Evolutionary conservation across 2,113 vertebrate genomes (phyloP).

Genomic region (Semicossyphus pulcher): DNA sequence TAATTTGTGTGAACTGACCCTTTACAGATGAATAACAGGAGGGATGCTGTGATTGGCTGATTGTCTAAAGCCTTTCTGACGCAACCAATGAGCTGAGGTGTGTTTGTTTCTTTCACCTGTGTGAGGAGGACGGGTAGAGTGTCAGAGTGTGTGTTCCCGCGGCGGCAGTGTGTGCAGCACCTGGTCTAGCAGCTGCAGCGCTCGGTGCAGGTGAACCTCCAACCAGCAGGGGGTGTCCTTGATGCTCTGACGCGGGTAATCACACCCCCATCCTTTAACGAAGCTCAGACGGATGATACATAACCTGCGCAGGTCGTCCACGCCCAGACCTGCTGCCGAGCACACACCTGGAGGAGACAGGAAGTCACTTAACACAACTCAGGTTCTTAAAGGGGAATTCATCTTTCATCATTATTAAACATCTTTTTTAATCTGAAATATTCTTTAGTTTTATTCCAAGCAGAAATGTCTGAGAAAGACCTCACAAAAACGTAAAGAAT

Average conservation of each 20-base stretch:
- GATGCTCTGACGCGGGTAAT: conserved; percentile 86
- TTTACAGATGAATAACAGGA: conserved; percentile 16
- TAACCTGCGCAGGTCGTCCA: conserved; percentile 84
- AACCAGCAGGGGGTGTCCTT: conserved; percentile 89
- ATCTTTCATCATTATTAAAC: too few relatives aligned
- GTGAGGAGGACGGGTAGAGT: not conserved
- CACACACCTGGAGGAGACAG: conserved; percentile 34
- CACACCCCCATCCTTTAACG: conserved; percentile 89
- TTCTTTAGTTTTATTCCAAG: too few relatives aligned
- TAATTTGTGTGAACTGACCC: too few relatives aligned
- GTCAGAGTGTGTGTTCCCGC: conserved; percentile 68
- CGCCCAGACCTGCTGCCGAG: conserved; percentile 81
- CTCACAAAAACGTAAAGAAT: too few relatives aligned
- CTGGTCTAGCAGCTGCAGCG: conserved; percentile 87
- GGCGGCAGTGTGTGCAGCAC: conserved; percentile 86
- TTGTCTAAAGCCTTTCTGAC: conserved; percentile 27
- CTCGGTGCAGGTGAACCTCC: conserved; percentile 86
- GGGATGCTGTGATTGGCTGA: conserved; percentile 7
- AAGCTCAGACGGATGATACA: conserved; percentile 86
- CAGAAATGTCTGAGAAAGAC: too few relatives aligned
- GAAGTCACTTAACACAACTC: not conserved
- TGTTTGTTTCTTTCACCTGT: not conserved
- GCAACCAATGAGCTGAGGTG: not conserved
- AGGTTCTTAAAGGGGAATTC: too few relatives aligned
- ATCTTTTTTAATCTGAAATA: too few relatives aligned